Base-by-base conservation (phyloP, 2,113 vertebrate species). In the Prunella fulvescens region DNA sequence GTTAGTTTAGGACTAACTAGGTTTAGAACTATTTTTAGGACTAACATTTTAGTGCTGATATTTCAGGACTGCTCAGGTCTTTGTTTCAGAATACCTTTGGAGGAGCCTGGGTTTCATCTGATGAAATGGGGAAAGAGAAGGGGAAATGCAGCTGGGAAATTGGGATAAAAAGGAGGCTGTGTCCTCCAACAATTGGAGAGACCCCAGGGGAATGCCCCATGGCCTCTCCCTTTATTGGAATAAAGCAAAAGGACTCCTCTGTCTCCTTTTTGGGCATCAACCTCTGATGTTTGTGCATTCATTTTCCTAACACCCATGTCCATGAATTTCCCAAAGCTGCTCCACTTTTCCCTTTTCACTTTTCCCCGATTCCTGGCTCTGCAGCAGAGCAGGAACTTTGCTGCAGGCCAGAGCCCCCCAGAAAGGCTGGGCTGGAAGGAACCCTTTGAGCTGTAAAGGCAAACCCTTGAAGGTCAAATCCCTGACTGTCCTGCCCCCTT, bases 401-500 rank as follows among this genome's bases (percentile, higher is more conserved):
- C 57, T 76, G 56, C 29, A 50, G 3, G 4, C 19, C 29, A 26
- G 62, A 25, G 17, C 29, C 1, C 66, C 14, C 1, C 4, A 3
- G 29, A 54, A 37, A 47, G n/a, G 28, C 56, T 48, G 2, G 13
- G 19, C 61, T 42, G 22, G 29, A 6, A 19, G 61, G 40, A 26
- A 22, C 13, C 10, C 33, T 58, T 14, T 7, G 61, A 17, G 28
- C 17, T 31, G n/a, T 6, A 33, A 56, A 95, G 66, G 40, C 19
- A 42, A 72, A 11, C 11, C 22, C 62, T 53, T 50, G 76, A 88
- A 95, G 96, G 96, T 96, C 90, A 64, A 15, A 81, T 11, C 24
- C 81, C 1, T 11, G 7, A 76, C 77, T 70, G 88, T 95, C 71
- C 70, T 23, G 62, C 74, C 47, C 35, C 92, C 67, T 77, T 42